Conservation (phyloP, 2,888 invertebrate species). For the Lasioglossum lativentre region DNA sequence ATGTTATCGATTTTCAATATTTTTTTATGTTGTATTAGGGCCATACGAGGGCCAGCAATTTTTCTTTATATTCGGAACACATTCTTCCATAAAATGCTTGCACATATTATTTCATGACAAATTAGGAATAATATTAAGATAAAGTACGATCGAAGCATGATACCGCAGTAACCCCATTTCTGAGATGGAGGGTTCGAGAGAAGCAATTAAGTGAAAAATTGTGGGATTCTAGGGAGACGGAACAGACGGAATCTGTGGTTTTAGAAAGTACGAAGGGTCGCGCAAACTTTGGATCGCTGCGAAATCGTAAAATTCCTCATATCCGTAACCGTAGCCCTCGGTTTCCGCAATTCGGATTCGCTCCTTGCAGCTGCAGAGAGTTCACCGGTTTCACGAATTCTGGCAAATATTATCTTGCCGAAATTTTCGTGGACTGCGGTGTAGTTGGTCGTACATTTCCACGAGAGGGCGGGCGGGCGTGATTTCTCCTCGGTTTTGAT, state of each 20-base stretch:
- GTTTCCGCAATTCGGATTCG: neutral
- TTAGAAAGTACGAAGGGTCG: neutral
- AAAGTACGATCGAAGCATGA: too few species aligned
- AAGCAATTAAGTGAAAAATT: neutral
- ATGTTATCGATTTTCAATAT: too few species aligned
- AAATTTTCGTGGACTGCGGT: neutral
- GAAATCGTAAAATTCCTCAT: neutral
- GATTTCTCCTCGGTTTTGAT: neutral
- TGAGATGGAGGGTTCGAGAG: neutral
- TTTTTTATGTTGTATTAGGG: too few species aligned
- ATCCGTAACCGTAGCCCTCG: neutral
- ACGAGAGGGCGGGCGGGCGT: neutral
- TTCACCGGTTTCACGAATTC: neutral
- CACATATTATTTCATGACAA: too few species aligned
- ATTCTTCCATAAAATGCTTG: too few species aligned
- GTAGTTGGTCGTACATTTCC: neutral
- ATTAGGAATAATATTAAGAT: too few species aligned
- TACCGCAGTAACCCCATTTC: too few species aligned
- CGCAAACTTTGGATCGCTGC: neutral
- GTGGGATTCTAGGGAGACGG: too few species aligned
- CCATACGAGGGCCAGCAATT: too few species aligned
- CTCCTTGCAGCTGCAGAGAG: neutral
- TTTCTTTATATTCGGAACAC: too few species aligned
- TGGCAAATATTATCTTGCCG: neutral
- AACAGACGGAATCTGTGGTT: too few species aligned